Conservation (phyloP, 1,140 invertebrate genomes). For the Drosophila saltans region DNA sequence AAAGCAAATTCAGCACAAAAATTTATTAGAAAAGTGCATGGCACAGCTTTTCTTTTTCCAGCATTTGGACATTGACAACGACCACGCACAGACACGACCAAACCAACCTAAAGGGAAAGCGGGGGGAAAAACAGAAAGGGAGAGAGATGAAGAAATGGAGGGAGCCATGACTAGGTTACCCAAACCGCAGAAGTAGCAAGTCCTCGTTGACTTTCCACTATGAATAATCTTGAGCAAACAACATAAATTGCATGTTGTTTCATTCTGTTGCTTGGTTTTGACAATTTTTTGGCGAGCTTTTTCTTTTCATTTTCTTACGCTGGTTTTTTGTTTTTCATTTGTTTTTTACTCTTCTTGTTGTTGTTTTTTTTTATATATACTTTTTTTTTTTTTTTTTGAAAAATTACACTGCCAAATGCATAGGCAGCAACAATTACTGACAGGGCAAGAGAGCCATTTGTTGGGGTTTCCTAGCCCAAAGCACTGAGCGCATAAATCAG, state of each 20-base stretch:
- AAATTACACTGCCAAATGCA: constrained; percentile 76
- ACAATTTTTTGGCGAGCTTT: constrained; percentile 43
- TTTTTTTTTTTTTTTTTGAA: constrained; percentile 48
- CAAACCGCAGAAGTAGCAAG: constrained; percentile 13
- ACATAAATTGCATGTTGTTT: constrained; percentile 75
- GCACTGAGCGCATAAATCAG: constrained; percentile 9
- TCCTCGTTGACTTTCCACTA: constrained; percentile 42
- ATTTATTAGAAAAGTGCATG: constrained; percentile 76
- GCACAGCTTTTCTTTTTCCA: constrained; percentile 59
- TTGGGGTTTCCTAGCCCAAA: constrained; percentile 1
- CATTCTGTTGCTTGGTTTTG: constrained; percentile 43
- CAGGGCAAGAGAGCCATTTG: constrained; percentile 14
- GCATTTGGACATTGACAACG: constrained; percentile 48
- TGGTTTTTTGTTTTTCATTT: neutral
- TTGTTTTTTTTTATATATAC: neutral
- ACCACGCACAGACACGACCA: constrained; percentile 53
- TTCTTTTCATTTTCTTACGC: neutral
- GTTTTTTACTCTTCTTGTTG: neutral
- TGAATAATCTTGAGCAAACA: constrained; percentile 80
- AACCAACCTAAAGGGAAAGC: constrained; percentile 3
- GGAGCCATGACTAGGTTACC: constrained; percentile 25
- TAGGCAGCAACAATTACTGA: constrained; percentile 36
- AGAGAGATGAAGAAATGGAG: neutral
- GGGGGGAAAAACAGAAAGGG: neutral
- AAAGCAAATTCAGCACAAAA: constrained; percentile 77